Conservation (phyloP, 2,113 vertebrate species). For the Gyps fulvus region DNA sequence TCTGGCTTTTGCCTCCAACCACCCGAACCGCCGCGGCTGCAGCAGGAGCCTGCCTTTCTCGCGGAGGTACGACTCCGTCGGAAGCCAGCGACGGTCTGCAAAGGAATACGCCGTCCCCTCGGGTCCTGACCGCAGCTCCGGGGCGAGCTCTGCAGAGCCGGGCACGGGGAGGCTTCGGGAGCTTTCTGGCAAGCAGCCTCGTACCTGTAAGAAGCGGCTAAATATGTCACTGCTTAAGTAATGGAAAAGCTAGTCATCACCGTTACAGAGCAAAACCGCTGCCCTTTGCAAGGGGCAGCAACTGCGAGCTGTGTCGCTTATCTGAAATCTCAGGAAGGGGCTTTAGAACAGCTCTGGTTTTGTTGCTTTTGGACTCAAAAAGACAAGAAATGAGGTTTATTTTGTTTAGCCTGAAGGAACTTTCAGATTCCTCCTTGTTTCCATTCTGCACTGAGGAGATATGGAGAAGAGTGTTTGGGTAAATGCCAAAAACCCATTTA, state of each 20-base stretch:
- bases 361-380: neutral
- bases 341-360: neutral
- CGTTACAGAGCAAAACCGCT: neutral
- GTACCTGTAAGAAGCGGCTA: accelerated
- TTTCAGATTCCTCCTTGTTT: neutral
- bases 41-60: neutral
- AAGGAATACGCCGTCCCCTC: accelerated
- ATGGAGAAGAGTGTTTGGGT: accelerated
- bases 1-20: neutral
- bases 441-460: neutral
- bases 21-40: accelerated
- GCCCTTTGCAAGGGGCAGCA: neutral
- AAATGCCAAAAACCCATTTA: neutral
- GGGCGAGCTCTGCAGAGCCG: neutral
- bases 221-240: neutral
- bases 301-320: accelerated
- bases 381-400: neutral
- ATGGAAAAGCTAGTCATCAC: neutral
- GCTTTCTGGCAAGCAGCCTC: neutral
- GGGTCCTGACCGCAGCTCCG: neutral
- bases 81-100: accelerated
- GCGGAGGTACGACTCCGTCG: accelerated
- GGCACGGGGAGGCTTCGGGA: accelerated
- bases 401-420: neutral
- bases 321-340: neutral